Evolutionary conservation across 2,797 vertebrate genomes (phyloP).

Genomic region (Enteromius treurensis): DNA sequence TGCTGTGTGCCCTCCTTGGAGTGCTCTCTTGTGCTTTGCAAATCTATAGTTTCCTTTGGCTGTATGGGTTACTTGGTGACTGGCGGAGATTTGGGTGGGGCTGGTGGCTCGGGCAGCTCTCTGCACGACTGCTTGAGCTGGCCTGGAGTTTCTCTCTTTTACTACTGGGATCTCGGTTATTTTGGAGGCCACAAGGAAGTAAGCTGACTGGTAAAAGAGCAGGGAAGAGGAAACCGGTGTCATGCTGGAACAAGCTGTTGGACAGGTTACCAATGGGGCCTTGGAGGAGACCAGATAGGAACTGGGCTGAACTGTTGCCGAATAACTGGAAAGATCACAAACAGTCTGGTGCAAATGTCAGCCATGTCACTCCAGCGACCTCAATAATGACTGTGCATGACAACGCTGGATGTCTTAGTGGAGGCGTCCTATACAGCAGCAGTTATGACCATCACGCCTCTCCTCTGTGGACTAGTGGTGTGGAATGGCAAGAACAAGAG

Average conservation of each 20-base stretch:
- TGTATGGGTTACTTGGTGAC: constrained; percentile 81
- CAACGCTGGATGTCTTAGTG: constrained; percentile 53
- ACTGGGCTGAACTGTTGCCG: constrained; percentile 79
- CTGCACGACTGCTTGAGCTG: constrained; percentile 84
- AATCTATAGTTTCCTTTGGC: constrained; percentile 84
- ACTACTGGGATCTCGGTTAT: constrained; percentile 76
- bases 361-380: constrained; percentile 71
- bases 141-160: constrained; percentile 78
- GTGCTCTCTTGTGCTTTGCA: constrained; percentile 84
- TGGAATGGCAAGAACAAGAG: constrained; percentile 70
- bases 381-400: constrained; percentile 62
- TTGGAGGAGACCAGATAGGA: constrained; percentile 64
- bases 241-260: constrained; percentile 79
- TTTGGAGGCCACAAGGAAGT: constrained; percentile 69
- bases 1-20: constrained; percentile 76
- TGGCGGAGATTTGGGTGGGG: constrained; percentile 82
- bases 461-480: constrained; percentile 63
- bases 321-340: constrained; percentile 81
- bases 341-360: constrained; percentile 71
- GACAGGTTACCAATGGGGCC: constrained; percentile 69
- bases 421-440: constrained; percentile 56
- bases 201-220: constrained; percentile 48
- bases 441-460: constrained; percentile 63
- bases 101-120: constrained; percentile 89
- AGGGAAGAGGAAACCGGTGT: constrained; percentile 45